phyloP scores from a whole-genome alignment of 2,113 vertebrate genomes.

The Uropsilus gracilis region DNA sequence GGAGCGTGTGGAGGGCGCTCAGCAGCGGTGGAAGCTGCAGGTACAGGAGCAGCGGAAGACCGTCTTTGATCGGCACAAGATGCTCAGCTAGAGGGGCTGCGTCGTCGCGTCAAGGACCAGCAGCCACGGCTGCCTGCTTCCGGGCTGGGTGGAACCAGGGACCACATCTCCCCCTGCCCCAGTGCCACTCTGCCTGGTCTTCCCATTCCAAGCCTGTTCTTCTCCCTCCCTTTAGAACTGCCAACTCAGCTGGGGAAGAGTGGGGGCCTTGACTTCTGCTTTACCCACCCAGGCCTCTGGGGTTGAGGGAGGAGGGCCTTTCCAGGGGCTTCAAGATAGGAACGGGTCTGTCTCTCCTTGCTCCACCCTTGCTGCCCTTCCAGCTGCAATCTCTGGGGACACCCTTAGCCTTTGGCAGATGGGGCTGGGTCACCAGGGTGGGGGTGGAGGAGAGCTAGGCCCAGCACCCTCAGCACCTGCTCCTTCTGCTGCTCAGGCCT shows the following conservation, averaged over 20 bases:
- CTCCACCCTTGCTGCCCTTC: not conserved
- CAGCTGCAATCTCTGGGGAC: not conserved
- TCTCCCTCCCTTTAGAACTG: not conserved
- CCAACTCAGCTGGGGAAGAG: not conserved
- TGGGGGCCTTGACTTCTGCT: not conserved
- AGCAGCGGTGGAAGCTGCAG: conserved; percentile 98
- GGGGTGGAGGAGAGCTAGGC: not conserved
- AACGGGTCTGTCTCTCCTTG: not conserved
- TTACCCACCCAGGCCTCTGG: not conserved
- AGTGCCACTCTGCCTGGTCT: not conserved
- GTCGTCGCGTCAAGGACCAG: fast-evolving
- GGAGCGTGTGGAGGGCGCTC: conserved; percentile 95
- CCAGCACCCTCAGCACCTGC: not conserved
- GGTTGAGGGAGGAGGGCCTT: not conserved
- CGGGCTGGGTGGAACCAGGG: fast-evolving
- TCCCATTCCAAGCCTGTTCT: not conserved
- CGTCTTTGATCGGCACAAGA: conserved; percentile 96
- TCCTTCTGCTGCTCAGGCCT: not conserved
- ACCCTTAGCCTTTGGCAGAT: not conserved
- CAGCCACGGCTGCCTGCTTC: not conserved
- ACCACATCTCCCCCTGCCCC: no score
- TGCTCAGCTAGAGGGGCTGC: conserved; percentile 91
- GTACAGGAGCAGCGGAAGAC: conserved; percentile 98
- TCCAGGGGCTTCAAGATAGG: not conserved
- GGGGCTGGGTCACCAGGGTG: not conserved